Evolutionary conservation across 2,113 vertebrate genomes (phyloP).

Genomic region (Centrocercus urophasianus): DNA sequence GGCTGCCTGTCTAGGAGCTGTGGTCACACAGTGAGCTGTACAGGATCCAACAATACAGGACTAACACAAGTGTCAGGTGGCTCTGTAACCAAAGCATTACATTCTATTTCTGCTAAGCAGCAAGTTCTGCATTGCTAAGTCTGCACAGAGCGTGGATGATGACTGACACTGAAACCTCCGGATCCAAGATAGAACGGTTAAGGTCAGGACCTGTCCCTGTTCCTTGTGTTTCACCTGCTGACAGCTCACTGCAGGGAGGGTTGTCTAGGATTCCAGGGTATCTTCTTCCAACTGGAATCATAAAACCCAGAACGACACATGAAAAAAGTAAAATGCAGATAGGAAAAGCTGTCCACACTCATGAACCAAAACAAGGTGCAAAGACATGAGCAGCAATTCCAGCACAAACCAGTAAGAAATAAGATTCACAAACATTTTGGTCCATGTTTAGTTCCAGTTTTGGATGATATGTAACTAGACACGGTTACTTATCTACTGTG

Average conservation of each 20-base stretch:
- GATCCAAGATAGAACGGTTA: neutral
- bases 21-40: accelerated
- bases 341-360: neutral
- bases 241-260: neutral
- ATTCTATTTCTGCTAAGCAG: neutral
- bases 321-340: neutral
- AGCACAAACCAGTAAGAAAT: slow-evolving; percentile 5
- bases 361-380: neutral
- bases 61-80: neutral
- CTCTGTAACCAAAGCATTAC: neutral
- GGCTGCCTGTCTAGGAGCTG: neutral
- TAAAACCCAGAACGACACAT: neutral
- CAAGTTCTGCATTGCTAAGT: neutral
- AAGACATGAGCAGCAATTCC: neutral
- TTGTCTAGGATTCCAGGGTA: neutral
- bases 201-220: neutral
- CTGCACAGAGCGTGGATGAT: neutral
- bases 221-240: neutral
- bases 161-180: neutral
- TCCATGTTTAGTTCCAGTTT: slow-evolving; percentile 4
- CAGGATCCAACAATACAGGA: neutral
- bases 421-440: neutral
- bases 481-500: neutral
- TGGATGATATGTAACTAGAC: neutral
- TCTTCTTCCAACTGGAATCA: neutral